Evolutionary conservation across 2,113 vertebrate species (phyloP).

Genomic region (Leucosticte australis): DNA sequence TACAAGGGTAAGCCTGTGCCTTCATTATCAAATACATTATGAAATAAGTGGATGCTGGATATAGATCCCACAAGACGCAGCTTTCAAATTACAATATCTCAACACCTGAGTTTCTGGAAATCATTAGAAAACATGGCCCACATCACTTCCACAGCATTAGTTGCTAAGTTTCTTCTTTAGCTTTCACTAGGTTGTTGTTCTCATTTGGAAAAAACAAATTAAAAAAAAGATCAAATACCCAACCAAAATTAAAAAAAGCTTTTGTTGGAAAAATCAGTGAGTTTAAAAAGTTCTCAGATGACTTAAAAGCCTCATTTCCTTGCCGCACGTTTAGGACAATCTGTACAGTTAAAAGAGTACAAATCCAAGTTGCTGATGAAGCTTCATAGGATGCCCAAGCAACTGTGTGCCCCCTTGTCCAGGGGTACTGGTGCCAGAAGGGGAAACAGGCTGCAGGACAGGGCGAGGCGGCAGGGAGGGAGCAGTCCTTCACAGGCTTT

Average conservation of each 20-base stretch:
- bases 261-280: neutral
- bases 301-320: slow-evolving; percentile 5
- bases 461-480: neutral
- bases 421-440: neutral
- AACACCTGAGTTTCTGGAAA: slow-evolving; percentile 49
- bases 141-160: slow-evolving; percentile 28
- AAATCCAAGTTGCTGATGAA: neutral
- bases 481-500: neutral
- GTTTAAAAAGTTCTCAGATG: neutral
- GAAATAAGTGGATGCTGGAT: slow-evolving; percentile 45
- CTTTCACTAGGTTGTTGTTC: slow-evolving; percentile 1
- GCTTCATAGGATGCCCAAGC: neutral
- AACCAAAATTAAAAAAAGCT: neutral
- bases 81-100: neutral
- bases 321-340: neutral
- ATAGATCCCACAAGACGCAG: slow-evolving; percentile 31
- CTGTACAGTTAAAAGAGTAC: neutral
- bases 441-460: neutral
- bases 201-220: neutral
- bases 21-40: slow-evolving; percentile 62
- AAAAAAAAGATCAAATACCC: neutral
- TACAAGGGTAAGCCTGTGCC: slow-evolving; percentile 68
- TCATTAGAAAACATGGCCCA: slow-evolving; percentile 18
- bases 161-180: slow-evolving; percentile 21
- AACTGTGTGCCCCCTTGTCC: neutral